Percentiles rank a stretch among this genome's conserved stretches.
These are phyloP conservation scores for Cydia strobilella DNA, from an alignment of 1,140 invertebrate genomes.

Conservation along the genomic window DNA sequence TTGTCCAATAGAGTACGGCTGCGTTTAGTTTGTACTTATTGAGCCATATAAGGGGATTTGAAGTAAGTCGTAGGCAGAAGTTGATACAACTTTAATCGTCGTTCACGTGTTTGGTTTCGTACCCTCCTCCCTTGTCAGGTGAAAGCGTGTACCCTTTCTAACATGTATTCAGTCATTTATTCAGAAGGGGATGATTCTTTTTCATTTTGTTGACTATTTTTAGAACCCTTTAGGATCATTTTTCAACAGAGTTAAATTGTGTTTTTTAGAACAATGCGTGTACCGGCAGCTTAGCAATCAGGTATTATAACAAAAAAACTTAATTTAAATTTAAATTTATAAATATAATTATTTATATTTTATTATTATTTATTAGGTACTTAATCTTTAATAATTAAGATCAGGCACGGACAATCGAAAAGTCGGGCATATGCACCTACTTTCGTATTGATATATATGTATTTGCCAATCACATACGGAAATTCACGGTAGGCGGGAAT, in stretches of 20 bases:
- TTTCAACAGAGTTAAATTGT: neutral
- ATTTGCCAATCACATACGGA: too few species aligned
- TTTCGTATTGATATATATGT: too few species aligned
- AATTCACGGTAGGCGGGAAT: too few species aligned
- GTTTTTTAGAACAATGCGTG: neutral
- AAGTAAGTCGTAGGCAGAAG: neutral
- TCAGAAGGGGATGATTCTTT: neutral
- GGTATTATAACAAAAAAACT: too few species aligned
- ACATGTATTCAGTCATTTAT: conserved; percentile 9
- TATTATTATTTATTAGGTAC: too few species aligned
- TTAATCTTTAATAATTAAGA: too few species aligned
- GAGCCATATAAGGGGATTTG: neutral
- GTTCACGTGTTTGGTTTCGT: conserved; percentile 15
- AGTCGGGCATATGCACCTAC: too few species aligned
- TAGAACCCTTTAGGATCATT: neutral
- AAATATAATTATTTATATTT: too few species aligned
- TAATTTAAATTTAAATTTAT: too few species aligned
- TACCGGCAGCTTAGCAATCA: neutral
- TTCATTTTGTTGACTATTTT: conserved; percentile 4
- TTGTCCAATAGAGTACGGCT: neutral
- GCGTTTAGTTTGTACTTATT: neutral
- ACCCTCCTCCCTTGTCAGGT: neutral
- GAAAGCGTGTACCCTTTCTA: conserved; percentile 11
- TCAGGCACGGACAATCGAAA: too few species aligned
- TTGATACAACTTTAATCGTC: conserved; percentile 20